Evolutionary conservation across 1,140 invertebrate species (phyloP).

Genomic region (Trichonephila clavipes): DNA sequence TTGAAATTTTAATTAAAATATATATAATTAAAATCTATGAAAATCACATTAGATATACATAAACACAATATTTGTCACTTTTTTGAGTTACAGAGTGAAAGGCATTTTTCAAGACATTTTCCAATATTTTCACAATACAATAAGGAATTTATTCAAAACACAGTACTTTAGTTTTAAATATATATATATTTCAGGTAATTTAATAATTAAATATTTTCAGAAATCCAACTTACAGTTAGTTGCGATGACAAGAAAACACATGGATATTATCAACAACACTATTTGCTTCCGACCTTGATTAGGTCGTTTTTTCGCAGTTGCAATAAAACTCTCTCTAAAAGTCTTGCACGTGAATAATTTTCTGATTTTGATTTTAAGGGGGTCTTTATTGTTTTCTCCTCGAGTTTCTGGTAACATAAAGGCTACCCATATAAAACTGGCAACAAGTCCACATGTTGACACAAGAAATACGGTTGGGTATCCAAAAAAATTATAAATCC

Average conservation of each 20-base stretch:
- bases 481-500: conserved; percentile 66
- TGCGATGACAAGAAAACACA: conserved; percentile 67
- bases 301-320: conserved; percentile 55
- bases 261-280: conserved; percentile 54
- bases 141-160: no score
- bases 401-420: conserved; percentile 59
- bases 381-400: conserved; percentile 14
- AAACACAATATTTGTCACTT: no score
- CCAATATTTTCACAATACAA: no score
- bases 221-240: conserved; percentile 61
- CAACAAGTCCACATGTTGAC: conserved; percentile 27
- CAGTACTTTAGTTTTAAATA: no score
- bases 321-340: conserved; percentile 65
- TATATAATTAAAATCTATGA: no score
- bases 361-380: neutral
- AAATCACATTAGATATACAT: no score
- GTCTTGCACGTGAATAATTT: conserved; percentile 59
- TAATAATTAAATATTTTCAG: no score
- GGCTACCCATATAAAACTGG: conserved; percentile 34
- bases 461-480: conserved; percentile 53
- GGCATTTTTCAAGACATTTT: no score
- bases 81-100: no score
- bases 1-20: no score
- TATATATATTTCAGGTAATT: no score
- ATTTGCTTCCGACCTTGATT: conserved; percentile 59